Conservation (phyloP, 2,113 vertebrate species). For the Candoia aspera region DNA sequence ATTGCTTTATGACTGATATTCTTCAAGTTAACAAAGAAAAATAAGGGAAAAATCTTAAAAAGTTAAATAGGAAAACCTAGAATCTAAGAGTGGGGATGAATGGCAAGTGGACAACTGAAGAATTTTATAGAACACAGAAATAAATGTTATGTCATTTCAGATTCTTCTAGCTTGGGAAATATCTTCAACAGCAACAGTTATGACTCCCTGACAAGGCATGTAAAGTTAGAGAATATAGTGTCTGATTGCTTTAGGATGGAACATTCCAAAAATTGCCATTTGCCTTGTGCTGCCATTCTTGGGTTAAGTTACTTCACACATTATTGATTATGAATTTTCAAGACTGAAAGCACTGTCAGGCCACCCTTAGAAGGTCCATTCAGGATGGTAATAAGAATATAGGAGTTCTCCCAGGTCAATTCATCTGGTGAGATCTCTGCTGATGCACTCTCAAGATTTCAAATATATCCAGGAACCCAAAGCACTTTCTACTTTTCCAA, state of each 20-base stretch:
- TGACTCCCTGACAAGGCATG: conserved; percentile 4
- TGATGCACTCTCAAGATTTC: too few species aligned
- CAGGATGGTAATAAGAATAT: background rate
- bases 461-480: too few species aligned
- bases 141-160: conserved; percentile 20
- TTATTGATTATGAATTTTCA: background rate
- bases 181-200: background rate
- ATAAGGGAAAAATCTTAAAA: background rate
- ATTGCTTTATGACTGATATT: background rate
- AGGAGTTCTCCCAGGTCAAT: too few species aligned
- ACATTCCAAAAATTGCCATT: background rate
- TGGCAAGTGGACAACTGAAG: conserved; percentile 19
- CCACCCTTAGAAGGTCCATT: background rate
- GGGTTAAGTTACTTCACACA: background rate
- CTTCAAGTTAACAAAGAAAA: conserved; percentile 19
- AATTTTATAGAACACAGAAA: conserved; percentile 17
- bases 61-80: background rate
- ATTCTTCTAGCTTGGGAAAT: background rate
- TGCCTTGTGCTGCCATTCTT: background rate
- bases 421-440: too few species aligned
- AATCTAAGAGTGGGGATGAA: background rate
- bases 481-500: too few species aligned
- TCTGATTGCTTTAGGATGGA: background rate
- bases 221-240: background rate
- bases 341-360: background rate